phyloP scores from a whole-genome alignment of 2,888 invertebrate genomes.

The Ceramica pisi region DNA sequence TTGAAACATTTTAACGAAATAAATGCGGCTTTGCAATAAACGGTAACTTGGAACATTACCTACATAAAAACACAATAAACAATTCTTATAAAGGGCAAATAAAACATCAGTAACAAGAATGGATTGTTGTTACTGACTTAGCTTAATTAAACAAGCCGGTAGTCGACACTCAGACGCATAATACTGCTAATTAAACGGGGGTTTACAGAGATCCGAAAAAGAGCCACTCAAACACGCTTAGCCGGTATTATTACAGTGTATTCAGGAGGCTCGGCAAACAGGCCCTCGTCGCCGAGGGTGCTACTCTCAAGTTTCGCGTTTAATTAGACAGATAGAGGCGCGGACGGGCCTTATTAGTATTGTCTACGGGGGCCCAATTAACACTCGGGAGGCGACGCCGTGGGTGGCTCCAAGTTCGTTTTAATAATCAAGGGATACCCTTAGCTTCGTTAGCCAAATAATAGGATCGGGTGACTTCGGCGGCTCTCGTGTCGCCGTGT shows the following conservation, averaged over 20 bases:
- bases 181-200: conserved; percentile 90
- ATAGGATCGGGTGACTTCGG: conserved; percentile 84
- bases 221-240: conserved; percentile 91
- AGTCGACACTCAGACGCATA: conserved; percentile 90
- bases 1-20: conserved; percentile 39
- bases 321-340: conserved; percentile 91
- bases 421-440: conserved; percentile 90
- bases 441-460: conserved; percentile 89
- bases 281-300: conserved; percentile 88
- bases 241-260: conserved; percentile 90
- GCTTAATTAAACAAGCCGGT: conserved; percentile 89
- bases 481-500: conserved; percentile 67
- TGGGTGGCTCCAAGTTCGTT: conserved; percentile 88
- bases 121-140: conserved; percentile 89
- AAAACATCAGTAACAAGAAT: conserved; percentile 81
- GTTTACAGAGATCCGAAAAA: conserved; percentile 90
- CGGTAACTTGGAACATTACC: conserved; percentile 37
- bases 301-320: conserved; percentile 91
- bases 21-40: conserved; percentile 47
- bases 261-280: conserved; percentile 89
- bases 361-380: conserved; percentile 91
- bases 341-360: conserved; percentile 91
- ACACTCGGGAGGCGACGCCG: conserved; percentile 86
- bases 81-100: conserved; percentile 77
- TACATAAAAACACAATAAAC: conserved; percentile 68